Evolutionary conservation across 92 coral and sea anemone genomes (phyloP), one percentile per base, ranked within the genome.

Genomic region (Anthopleura xanthogrammica): DNA sequence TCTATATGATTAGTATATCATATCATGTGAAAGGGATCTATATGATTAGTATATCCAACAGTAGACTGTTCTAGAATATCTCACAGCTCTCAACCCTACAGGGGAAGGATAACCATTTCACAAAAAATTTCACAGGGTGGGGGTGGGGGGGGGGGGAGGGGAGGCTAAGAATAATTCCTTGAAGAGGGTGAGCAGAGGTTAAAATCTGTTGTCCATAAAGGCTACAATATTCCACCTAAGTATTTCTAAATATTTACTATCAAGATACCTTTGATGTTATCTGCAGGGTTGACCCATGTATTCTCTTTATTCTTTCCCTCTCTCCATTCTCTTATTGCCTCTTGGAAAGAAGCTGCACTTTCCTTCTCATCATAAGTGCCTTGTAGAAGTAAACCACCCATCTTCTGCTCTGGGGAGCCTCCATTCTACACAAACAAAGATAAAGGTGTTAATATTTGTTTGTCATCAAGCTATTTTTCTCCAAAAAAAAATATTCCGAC

Each of bases 321-420:
- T 56, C 99, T 90, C 99, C 99, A 96, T 60, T 89, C 98, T 85
- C 89, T 93, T 24, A 96, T 86, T 4, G 97, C 99, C 57, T 96
- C 87, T 4, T 96, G 98, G 90, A 96, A 96, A 6, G 99, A 96
- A 2, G 93, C 94, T 56, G 97, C 88, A 84, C 99, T 96, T 79
- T 94, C 99, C 42, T 96, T 87, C 81, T 96, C 99, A 62, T 94
- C 86, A 58, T 91, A 96, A 14, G 88, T 90, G 13, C 99, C 99
- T 16, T 86, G 85, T 65, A 96, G 76, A 5, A 96, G 74, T 14
- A 86, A 70, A 5, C 94, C 93, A 20, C 98, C 98, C 77, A 41
- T 72, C 60, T 74, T 81, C 58, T 24, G 86, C 41, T 82, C 88
- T 29, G 88, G 82, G 55, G 93, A 78, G 68, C 77, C 70, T 19